These are phyloP conservation scores for Triops longicaudatus DNA, from an alignment of 1,140 invertebrate species.

Conservation along the genomic window DNA sequence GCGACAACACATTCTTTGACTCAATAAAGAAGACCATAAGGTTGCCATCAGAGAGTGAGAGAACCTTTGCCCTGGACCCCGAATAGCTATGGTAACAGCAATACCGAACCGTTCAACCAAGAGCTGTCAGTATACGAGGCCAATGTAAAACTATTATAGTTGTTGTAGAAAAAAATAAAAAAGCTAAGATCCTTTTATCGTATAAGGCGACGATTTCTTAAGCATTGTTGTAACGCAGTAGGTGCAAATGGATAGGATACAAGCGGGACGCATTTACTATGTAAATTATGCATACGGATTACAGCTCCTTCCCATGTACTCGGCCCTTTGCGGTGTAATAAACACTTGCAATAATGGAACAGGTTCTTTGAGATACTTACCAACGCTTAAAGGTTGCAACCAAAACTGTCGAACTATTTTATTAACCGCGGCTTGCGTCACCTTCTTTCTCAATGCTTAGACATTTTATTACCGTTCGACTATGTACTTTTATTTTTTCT, in stretches of 20 bases:
- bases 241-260: background rate
- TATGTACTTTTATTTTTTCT: too few relatives aligned
- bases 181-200: background rate
- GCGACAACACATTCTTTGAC: conserved; percentile 3
- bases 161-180: background rate
- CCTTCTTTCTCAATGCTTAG: too few relatives aligned
- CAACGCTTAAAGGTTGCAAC: too few relatives aligned
- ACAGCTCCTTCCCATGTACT: background rate
- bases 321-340: background rate
- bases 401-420: too few relatives aligned
- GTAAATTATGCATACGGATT: background rate
- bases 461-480: too few relatives aligned
- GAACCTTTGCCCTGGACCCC: background rate
- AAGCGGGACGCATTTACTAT: background rate
- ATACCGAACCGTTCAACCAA: background rate
- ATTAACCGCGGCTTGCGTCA: too few relatives aligned
- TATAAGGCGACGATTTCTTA: background rate
- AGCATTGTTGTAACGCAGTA: background rate
- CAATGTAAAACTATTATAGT: background rate
- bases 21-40: background rate
- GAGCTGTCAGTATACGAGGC: background rate
- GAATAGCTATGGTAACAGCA: background rate
- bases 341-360: background rate
- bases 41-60: background rate
- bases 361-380: background rate